Conservation (phyloP, 2,888 invertebrate species). For the Amiota mariae region DNA sequence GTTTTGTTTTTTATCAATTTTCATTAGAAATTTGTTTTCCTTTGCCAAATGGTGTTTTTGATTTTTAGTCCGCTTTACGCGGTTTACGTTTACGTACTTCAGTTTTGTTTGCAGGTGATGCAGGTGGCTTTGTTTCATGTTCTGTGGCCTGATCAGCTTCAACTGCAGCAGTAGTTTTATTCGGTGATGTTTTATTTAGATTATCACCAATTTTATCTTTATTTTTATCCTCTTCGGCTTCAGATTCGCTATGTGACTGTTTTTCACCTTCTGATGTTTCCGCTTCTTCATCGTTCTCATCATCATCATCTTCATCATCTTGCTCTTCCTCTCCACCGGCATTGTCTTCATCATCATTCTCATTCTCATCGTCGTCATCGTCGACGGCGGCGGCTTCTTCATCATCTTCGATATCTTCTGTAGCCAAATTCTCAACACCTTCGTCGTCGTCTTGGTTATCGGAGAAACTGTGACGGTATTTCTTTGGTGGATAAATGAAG, state of each 20-base stretch:
- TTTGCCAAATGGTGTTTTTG: constrained; percentile 17
- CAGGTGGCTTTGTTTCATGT: constrained; percentile 46
- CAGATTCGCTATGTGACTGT: constrained; percentile 58
- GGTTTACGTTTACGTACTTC: constrained; percentile 83
- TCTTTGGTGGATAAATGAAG: constrained; percentile 86
- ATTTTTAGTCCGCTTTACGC: constrained; percentile 80
- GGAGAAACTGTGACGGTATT: constrained; percentile 73
- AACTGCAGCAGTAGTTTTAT: neutral
- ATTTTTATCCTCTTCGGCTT: constrained; percentile 48
- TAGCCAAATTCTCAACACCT: constrained; percentile 66
- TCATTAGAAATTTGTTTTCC: too few species aligned
- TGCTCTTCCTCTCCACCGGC: constrained; percentile 42
- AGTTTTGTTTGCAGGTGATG: neutral
- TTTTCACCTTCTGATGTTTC: constrained; percentile 59
- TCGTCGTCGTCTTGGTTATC: constrained; percentile 70
- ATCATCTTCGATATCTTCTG: constrained; percentile 68
- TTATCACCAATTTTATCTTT: constrained; percentile 46
- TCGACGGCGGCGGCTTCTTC: constrained; percentile 40
- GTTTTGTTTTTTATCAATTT: too few species aligned
- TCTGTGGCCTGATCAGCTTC: constrained; percentile 40
- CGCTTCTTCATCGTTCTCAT: constrained; percentile 44
- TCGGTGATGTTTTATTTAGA: constrained; percentile 14
- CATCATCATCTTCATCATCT: constrained; percentile 47
- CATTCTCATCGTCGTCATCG: constrained; percentile 36
- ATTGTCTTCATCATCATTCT: constrained; percentile 53